A percentile compares a stretch with the other conserved stretches of the same genome.
phyloP scores from a whole-genome alignment of 2,113 vertebrate genomes.

The Saguinus imperator region DNA sequence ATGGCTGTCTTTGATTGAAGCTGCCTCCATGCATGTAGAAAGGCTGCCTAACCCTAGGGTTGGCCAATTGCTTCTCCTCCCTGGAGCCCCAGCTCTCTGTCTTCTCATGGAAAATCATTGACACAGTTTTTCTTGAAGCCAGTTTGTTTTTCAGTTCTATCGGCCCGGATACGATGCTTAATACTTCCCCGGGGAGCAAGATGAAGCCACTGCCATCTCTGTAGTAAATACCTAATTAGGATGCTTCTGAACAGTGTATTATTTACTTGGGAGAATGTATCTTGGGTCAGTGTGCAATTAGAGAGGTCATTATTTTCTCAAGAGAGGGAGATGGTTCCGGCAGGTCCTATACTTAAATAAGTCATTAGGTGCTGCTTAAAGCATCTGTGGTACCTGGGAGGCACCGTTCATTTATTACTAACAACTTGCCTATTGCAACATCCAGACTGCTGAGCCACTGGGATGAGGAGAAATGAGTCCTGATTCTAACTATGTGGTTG shows the following conservation, averaged over 20 bases:
- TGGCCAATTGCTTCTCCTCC: neutral
- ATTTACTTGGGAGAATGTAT: constrained; percentile 73
- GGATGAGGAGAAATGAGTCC: neutral
- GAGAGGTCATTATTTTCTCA: constrained; percentile 67
- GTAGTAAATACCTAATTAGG: constrained; percentile 77
- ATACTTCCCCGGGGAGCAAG: constrained; percentile 41
- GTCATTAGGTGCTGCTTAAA: constrained; percentile 71
- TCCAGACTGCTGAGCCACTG: neutral
- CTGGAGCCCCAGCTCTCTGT: neutral
- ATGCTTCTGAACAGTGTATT: constrained; percentile 68
- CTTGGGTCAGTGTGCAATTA: constrained; percentile 69
- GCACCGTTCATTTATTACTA: constrained; percentile 46
- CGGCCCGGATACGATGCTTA: constrained; percentile 43
- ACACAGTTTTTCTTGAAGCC: constrained; percentile 25
- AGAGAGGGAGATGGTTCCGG: constrained; percentile 50
- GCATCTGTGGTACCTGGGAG: constrained; percentile 20
- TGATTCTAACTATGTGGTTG: neutral
- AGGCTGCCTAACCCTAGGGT: neutral
- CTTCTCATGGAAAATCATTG: constrained; percentile 21
- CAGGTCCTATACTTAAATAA: constrained; percentile 59
- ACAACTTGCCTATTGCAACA: constrained; percentile 33
- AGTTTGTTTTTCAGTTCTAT: constrained; percentile 72
- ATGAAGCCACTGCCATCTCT: constrained; percentile 54
- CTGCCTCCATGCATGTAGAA: neutral
- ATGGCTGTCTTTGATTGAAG: neutral